A percentile compares a stretch with the other conserved stretches of the same genome.
phyloP scores from a whole-genome alignment of 2,888 invertebrate genomes.

The Acleris sparsana region DNA sequence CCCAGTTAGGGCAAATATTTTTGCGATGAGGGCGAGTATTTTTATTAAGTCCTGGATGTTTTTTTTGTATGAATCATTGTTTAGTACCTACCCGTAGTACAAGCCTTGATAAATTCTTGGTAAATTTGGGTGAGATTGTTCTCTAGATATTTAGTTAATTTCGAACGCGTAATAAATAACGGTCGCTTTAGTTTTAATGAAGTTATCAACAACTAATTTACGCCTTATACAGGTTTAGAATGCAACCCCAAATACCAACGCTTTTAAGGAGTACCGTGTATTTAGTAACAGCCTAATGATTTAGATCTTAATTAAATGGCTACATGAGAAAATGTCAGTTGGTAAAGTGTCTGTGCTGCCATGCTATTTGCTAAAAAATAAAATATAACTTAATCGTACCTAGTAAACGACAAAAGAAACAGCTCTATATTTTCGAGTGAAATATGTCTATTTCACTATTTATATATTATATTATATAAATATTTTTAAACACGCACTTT shows the following conservation, averaged over 20 bases:
- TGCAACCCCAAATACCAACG: slow-evolving; percentile 46
- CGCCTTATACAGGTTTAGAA: slow-evolving; percentile 46
- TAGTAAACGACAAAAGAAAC: too few species aligned
- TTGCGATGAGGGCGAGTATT: too few species aligned
- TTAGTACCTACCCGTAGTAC: slow-evolving; percentile 21
- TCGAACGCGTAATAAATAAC: neutral
- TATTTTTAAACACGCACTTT: too few species aligned
- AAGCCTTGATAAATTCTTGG: neutral
- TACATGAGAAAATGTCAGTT: neutral
- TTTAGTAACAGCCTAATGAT: neutral
- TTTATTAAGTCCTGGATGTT: too few species aligned
- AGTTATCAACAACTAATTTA: slow-evolving; percentile 44
- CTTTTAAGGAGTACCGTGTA: slow-evolving; percentile 44
- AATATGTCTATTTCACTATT: too few species aligned
- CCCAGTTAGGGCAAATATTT: too few species aligned
- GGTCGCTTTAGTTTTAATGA: slow-evolving; percentile 42
- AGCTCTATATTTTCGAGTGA: too few species aligned
- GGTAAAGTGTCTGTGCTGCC: neutral
- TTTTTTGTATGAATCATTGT: neutral
- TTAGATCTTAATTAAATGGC: slow-evolving; percentile 14
- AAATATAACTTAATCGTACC: neutral
- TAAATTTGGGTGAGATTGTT: neutral
- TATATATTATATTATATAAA: too few species aligned
- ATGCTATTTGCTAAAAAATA: neutral
- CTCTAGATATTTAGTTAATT: neutral